A percentile compares a stretch with the other conserved stretches of the same genome.
These are phyloP conservation scores for Stichodactyla helianthus DNA, from an alignment of 64 coral and sea anemone species.

Conservation along the genomic window DNA sequence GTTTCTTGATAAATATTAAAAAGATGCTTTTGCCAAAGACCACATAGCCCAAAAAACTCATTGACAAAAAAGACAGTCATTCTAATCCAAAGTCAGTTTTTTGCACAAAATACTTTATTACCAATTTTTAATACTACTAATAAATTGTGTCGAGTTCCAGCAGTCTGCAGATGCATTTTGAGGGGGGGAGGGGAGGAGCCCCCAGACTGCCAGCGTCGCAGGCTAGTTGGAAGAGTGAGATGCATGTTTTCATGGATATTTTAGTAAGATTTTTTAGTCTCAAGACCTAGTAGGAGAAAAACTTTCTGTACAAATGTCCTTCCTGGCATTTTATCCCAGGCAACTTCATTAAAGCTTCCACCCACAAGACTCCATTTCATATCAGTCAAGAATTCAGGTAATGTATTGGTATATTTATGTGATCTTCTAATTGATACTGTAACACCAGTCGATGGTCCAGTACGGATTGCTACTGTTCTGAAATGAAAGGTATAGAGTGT, in stretches of 20 bases:
- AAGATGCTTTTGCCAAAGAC: no score
- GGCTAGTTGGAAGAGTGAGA: neutral
- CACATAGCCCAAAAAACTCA: no score
- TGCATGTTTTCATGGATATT: neutral
- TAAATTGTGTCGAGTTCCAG: no score
- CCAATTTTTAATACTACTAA: neutral
- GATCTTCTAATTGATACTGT: slow-evolving; percentile 59
- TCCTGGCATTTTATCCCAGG: slow-evolving; percentile 76
- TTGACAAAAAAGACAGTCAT: no score
- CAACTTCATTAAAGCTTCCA: slow-evolving; percentile 59
- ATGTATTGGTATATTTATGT: slow-evolving; percentile 20
- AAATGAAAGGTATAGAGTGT: neutral
- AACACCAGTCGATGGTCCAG: slow-evolving; percentile 47
- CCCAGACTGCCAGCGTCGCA: no score
- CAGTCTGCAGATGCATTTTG: no score
- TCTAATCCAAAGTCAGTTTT: neutral
- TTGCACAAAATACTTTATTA: neutral
- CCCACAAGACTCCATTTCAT: slow-evolving; percentile 66
- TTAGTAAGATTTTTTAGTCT: slow-evolving; percentile 17
- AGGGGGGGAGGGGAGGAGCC: no score
- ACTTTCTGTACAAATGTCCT: slow-evolving; percentile 76
- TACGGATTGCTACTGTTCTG: slow-evolving; percentile 62
- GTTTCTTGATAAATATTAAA: no score
- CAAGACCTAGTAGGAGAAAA: slow-evolving; percentile 46
- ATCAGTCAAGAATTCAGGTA: slow-evolving; percentile 51